These are phyloP conservation scores for Sebastes paucispinis DNA, from an alignment of 2,797 vertebrate genomes.

Conservation along the genomic window DNA sequence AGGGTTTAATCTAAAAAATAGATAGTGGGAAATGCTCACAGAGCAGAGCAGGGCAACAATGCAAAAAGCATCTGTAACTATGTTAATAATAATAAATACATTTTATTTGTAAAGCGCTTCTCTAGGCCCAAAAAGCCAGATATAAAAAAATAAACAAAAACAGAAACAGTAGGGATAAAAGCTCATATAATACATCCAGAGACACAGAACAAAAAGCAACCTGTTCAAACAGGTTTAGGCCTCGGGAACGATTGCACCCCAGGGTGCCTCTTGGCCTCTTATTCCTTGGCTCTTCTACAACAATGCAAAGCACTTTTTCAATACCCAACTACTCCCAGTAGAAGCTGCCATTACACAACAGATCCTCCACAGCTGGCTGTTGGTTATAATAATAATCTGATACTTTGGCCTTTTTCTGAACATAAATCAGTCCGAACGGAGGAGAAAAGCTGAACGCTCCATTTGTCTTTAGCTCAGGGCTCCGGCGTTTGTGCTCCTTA, in stretches of 20 bases:
- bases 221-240: background rate
- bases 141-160: background rate
- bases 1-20: too few species aligned
- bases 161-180: background rate
- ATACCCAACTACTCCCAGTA: background rate
- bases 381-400: background rate
- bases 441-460: background rate
- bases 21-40: rapidly evolving
- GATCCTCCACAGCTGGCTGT: background rate
- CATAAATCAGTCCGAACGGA: background rate
- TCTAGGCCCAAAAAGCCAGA: background rate
- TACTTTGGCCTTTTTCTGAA: background rate
- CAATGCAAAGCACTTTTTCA: background rate
- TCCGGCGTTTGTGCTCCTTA: background rate
- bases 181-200: background rate
- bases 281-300: background rate
- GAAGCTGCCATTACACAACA: background rate
- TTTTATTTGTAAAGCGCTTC: background rate
- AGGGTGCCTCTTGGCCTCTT: background rate
- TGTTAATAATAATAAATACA: background rate
- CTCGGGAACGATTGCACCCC: background rate
- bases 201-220: background rate
- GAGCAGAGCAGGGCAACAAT: too few species aligned
- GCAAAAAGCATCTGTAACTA: background rate
- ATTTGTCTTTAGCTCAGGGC: background rate